Evolutionary conservation across 2,113 vertebrate genomes (phyloP).

Genomic region (Aptenodytes patagonicus): DNA sequence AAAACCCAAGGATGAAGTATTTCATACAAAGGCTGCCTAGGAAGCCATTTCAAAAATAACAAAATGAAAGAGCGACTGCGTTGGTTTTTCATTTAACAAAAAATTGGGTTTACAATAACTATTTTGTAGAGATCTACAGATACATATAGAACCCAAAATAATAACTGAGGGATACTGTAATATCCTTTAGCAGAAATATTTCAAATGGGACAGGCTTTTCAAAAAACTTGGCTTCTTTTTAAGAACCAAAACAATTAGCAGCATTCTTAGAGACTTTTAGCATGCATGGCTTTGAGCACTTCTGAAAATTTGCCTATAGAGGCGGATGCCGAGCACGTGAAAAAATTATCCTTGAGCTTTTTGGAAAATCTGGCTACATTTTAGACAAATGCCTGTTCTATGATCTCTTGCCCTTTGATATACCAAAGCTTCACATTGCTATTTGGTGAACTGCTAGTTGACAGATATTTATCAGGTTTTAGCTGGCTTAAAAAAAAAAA

Average conservation of each 20-base stretch:
- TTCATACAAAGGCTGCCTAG: neutral
- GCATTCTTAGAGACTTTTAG: neutral
- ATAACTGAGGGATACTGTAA: neutral
- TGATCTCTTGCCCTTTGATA: constrained; percentile 42
- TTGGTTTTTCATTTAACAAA: neutral
- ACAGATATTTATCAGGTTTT: constrained; percentile 15
- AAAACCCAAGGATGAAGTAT: neutral
- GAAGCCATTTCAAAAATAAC: neutral
- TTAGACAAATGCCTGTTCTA: constrained; percentile 27
- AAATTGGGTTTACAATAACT: neutral
- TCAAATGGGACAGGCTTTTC: constrained; percentile 17
- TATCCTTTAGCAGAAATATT: neutral
- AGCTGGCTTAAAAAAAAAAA: neutral
- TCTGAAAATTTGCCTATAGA: constrained; percentile 38
- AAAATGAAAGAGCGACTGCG: neutral
- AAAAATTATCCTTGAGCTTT: constrained; percentile 32
- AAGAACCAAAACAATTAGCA: neutral
- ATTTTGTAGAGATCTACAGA: neutral
- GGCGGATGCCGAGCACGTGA: neutral
- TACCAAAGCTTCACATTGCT: neutral
- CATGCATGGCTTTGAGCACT: neutral
- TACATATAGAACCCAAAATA: neutral
- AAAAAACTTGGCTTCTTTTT: constrained; percentile 18
- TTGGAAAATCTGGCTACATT: constrained; percentile 31
- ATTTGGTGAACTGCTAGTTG: constrained; percentile 15